phyloP scores from a whole-genome alignment of 2,888 invertebrate genomes.

The Ichneumoninae sp. region DNA sequence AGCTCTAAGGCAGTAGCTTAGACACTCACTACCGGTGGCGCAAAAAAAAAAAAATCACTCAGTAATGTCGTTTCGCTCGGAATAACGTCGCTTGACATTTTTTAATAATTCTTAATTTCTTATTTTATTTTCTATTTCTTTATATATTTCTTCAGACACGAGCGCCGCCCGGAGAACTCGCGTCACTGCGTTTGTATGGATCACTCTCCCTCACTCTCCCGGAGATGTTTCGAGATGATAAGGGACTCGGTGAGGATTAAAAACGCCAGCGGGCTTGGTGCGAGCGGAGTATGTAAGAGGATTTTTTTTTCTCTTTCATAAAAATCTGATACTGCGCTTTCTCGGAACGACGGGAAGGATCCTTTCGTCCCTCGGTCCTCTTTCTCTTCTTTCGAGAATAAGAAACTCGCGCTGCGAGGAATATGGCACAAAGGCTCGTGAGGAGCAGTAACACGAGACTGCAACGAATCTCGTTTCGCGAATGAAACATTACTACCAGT shows the following conservation, averaged over 20 bases:
- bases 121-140: too few species aligned
- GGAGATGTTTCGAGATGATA: slow-evolving; percentile 2
- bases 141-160: not conserved
- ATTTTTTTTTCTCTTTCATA: slow-evolving; percentile 1
- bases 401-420: slow-evolving; percentile 9
- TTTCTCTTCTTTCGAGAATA: slow-evolving; percentile 29
- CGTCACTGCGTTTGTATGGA: slow-evolving; percentile 33
- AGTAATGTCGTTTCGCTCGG: too few species aligned
- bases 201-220: not conserved
- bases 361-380: slow-evolving; percentile 14
- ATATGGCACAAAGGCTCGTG: slow-evolving; percentile 22
- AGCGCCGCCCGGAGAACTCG: slow-evolving; percentile 1
- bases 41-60: too few species aligned
- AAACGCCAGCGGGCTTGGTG: not conserved
- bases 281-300: not conserved
- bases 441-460: slow-evolving; percentile 19
- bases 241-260: not conserved
- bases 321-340: slow-evolving; percentile 14
- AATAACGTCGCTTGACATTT: not conserved
- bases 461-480: slow-evolving; percentile 34
- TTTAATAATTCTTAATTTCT: not conserved
- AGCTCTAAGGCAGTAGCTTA: too few species aligned
- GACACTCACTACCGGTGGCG: too few species aligned
- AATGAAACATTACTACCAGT: slow-evolving; percentile 28
- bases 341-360: slow-evolving; percentile 10